These are phyloP conservation scores for Euclidia mi DNA, from an alignment of 2,888 invertebrate species.

Conservation along the genomic window DNA sequence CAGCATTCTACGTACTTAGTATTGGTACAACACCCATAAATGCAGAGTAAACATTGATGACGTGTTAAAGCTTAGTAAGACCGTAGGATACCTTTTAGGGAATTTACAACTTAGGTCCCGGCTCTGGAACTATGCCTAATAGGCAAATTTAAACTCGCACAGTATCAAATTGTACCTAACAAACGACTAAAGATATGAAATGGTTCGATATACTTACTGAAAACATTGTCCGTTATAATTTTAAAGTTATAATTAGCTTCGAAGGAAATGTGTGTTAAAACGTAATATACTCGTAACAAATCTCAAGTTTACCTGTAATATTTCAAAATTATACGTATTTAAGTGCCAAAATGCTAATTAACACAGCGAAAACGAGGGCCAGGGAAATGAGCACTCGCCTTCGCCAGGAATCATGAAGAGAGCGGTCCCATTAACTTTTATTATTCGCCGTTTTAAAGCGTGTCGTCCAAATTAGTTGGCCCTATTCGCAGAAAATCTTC, in stretches of 20 bases:
- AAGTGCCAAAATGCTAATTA: conserved; percentile 89
- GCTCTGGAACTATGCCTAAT: no score
- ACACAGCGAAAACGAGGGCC: conserved; percentile 79
- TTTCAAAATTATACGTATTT: conserved; percentile 81
- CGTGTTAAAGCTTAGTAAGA: no score
- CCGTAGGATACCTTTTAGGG: no score
- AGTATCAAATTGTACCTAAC: no score
- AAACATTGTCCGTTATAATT: no score
- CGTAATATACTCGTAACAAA: conserved; percentile 36
- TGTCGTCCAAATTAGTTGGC: conserved; percentile 88
- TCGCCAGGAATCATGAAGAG: conserved; percentile 86
- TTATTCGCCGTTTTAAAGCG: conserved; percentile 87
- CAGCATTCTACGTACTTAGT: no score
- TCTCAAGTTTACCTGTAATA: conserved; percentile 53
- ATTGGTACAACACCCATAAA: no score
- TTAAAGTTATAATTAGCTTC: not conserved
- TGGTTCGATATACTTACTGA: no score
- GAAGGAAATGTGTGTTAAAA: not conserved
- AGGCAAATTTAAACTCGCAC: no score
- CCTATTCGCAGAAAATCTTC: conserved; percentile 82
- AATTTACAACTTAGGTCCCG: not conserved
- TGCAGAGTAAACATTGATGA: no score
- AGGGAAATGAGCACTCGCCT: conserved; percentile 80
- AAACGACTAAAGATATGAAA: no score
- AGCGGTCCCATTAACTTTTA: conserved; percentile 87